Conservation (phyloP, 2,797 vertebrate species). For the Propithecus deckenii region DNA sequence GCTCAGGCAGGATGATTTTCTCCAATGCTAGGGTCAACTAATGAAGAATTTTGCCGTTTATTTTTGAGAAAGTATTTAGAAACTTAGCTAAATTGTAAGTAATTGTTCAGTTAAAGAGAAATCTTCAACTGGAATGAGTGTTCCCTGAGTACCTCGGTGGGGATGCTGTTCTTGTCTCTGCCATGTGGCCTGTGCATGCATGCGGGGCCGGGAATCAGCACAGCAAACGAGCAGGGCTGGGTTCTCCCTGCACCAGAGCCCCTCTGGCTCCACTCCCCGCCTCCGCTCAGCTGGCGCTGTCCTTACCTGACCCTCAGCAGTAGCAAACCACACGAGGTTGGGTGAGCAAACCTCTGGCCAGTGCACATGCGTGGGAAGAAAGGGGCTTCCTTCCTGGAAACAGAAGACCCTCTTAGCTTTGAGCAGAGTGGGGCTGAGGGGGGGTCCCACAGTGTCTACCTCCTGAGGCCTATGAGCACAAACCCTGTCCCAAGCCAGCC, state of each 20-base stretch:
- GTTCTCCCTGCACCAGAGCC: too few species aligned
- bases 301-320: background rate
- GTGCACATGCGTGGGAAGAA: background rate
- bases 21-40: background rate
- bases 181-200: background rate
- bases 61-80: background rate
- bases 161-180: background rate
- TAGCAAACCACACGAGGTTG: background rate
- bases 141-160: background rate
- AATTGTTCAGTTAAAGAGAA: background rate
- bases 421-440: background rate
- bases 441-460: background rate
- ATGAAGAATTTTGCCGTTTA: background rate
- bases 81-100: background rate
- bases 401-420: background rate
- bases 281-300: background rate
- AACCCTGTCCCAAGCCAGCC: too few species aligned
- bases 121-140: background rate
- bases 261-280: background rate
- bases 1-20: background rate
- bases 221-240: background rate
- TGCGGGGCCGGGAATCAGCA: background rate
- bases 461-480: background rate
- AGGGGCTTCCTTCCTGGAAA: background rate
- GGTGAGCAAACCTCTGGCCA: background rate